Base-by-base conservation (phyloP, 2,888 invertebrate species). In the Rhagium mordax region DNA sequence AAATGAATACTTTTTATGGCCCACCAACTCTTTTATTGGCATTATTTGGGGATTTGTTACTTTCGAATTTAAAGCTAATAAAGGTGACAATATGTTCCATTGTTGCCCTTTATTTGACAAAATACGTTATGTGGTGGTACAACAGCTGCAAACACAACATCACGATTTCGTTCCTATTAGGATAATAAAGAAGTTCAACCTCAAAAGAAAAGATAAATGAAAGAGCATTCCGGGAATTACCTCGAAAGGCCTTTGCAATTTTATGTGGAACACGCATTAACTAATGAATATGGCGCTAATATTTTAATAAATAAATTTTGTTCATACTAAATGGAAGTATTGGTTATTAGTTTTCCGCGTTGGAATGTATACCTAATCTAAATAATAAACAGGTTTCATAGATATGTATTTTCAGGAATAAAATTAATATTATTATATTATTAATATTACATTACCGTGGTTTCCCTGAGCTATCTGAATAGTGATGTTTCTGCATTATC, bases 61-160 rank as follows among this genome's bases (percentile, higher is more conserved):
- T 76, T 74, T 74, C 72, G 72, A 68, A 76, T 76, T 74, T 62
- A 69, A 66, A 62, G 74, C 72, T 76, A 74, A 76, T 76, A 74
- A 71, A 53, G 66, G 71, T 62, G 69, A 72, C 76, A 76, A 73
- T 77, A 72, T 72, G 73, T 62, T 66, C 71, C 65, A 74, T 77
- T 77, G 77, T 74, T 70, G 62, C 70, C 68, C 64, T 77, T 77
- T 73, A 77, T 77, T 73, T 55, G 66, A 21, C 55, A 5, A 24
- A 67, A 65, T 20, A 72, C 69, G 64, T 72, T 65, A 61, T 59
- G 57, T 65, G 71, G 57, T 65, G 71, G 70, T 59, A 65, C 55
- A 49, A 67, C 70, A 68, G 68, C 68, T 69, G 69, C 70, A 71
- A 70, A 74, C 71, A 68, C 33, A 55, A 29, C 53, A 55, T 51